A percentile compares a stretch with the other conserved stretches of the same genome.
Conservation (phyloP, 64 coral and sea anemone genomes). For the Stylophora pistillata region DNA sequence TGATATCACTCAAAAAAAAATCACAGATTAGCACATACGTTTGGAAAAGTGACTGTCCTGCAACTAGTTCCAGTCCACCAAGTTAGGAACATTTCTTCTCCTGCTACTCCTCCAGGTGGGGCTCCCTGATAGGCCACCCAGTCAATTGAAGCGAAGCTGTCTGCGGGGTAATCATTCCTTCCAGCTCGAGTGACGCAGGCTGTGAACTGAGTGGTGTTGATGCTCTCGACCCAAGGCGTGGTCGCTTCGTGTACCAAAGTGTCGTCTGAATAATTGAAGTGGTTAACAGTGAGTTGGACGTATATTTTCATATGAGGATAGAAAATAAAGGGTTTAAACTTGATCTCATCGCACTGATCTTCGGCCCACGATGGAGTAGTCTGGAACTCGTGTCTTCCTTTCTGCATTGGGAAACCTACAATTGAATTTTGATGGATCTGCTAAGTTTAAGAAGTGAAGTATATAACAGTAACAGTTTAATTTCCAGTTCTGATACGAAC, state of each 20-base stretch:
- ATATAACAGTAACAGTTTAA: too few species aligned
- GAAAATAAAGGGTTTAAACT: conserved; percentile 48
- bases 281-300: conserved; percentile 61
- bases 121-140: conserved; percentile 57
- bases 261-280: conserved; percentile 30
- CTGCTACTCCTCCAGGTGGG: conserved; percentile 20
- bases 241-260: conserved; percentile 39
- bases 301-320: conserved; percentile 64
- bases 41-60: conserved; percentile 1
- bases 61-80: conserved; percentile 47
- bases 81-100: not conserved
- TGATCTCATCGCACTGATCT: conserved; percentile 23
- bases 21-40: not conserved
- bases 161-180: conserved; percentile 31
- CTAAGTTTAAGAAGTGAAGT: too few species aligned
- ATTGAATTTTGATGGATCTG: too few species aligned
- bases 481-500: too few species aligned
- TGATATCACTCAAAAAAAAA: too few species aligned
- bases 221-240: conserved; percentile 60
- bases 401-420: conserved; percentile 55
- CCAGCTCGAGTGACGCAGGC: too few species aligned
- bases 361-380: not conserved
- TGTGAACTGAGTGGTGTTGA: conserved; percentile 7
- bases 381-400: conserved; percentile 3
- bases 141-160: conserved; percentile 35